Evolutionary conservation across 2,113 vertebrate genomes (phyloP).

Genomic region (Campylomormyrus tamandua): DNA sequence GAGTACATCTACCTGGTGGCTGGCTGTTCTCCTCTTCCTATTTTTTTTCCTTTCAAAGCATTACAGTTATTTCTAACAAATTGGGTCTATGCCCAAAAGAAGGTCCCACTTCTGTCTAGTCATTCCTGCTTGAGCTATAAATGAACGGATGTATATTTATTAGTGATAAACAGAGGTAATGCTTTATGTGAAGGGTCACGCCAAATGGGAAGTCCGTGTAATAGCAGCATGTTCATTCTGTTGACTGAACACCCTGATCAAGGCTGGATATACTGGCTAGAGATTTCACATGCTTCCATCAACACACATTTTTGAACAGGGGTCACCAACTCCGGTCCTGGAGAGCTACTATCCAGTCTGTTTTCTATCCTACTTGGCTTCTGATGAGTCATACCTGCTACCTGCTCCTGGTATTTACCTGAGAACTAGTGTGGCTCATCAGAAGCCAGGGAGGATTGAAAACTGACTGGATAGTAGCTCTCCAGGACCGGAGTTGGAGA

Average conservation of each 20-base stretch:
- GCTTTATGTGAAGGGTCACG: neutral
- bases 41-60: neutral
- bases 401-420: too few relatives aligned
- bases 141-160: neutral
- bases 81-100: neutral
- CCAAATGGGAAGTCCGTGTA: neutral
- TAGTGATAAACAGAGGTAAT: neutral
- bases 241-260: neutral
- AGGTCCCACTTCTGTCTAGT: neutral
- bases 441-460: too few relatives aligned
- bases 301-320: neutral
- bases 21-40: neutral
- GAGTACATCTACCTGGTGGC: neutral
- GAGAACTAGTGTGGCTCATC: too few relatives aligned
- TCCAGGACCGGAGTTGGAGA: too few relatives aligned
- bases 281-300: neutral
- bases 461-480: too few relatives aligned
- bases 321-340: too few relatives aligned
- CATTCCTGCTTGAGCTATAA: neutral
- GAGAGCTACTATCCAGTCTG: too few relatives aligned
- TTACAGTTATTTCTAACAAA: neutral
- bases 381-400: too few relatives aligned
- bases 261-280: neutral
- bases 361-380: too few relatives aligned
- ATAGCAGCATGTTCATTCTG: neutral